Evolutionary conservation across 2,888 invertebrate species (phyloP).

Genomic region (Hartigia nigra): DNA sequence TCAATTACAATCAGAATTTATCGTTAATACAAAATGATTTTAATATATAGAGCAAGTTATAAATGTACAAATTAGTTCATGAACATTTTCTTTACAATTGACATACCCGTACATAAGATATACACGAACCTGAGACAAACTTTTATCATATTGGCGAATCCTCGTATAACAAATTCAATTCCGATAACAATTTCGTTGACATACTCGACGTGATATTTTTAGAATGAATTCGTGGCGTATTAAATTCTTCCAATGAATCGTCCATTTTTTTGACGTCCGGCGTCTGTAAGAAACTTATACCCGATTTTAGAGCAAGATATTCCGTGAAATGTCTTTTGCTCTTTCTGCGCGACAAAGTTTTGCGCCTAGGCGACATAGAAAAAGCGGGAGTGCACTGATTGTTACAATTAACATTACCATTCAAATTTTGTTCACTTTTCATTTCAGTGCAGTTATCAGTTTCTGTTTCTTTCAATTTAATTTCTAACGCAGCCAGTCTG

Average conservation of each 20-base stretch:
- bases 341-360: background rate
- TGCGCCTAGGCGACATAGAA: background rate
- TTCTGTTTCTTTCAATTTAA: background rate
- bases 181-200: background rate
- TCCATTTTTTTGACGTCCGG: slow-evolving; percentile 35
- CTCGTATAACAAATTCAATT: background rate
- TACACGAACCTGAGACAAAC: background rate
- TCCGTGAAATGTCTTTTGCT: slow-evolving; percentile 29
- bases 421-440: slow-evolving; percentile 18
- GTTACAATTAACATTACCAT: background rate
- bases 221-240: background rate
- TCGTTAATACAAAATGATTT: background rate
- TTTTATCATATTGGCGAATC: background rate
- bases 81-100: background rate
- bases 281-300: slow-evolving; percentile 39
- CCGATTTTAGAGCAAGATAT: slow-evolving; percentile 44
- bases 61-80: background rate
- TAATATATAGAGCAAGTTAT: background rate
- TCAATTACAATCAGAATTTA: background rate
- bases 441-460: slow-evolving; percentile 25
- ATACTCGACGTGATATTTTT: background rate
- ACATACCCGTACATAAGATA: background rate
- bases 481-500: slow-evolving; percentile 26
- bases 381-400: background rate
- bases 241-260: background rate